phyloP scores from a whole-genome alignment of 1,140 invertebrate species.

The Neuroterus valhalla region DNA sequence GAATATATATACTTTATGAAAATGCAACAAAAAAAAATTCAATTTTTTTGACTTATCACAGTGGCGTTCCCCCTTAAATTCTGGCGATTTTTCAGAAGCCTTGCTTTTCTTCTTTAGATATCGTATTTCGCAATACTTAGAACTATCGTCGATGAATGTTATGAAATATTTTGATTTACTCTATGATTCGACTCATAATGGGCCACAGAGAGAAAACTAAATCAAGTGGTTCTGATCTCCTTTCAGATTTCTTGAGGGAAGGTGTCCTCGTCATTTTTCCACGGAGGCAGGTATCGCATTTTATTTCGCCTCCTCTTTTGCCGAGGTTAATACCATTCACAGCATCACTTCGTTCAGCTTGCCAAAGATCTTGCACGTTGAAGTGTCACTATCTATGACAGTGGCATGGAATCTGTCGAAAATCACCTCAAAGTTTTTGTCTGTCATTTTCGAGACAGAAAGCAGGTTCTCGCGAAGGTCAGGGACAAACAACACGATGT shows the following conservation, averaged over 20 bases:
- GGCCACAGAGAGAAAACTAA: not conserved
- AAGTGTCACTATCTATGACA: constrained; percentile 8
- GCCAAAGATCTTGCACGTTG: not conserved
- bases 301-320: not conserved
- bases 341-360: not conserved
- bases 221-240: no score
- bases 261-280: not conserved
- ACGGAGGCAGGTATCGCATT: not conserved
- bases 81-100: not conserved
- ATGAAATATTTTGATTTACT: not conserved
- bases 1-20: no score
- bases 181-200: not conserved
- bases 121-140: not conserved
- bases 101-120: not conserved
- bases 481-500: constrained; percentile 44
- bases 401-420: constrained; percentile 1
- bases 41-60: no score
- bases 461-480: constrained; percentile 46
- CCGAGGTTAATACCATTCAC: not conserved
- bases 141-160: not conserved
- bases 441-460: constrained; percentile 44
- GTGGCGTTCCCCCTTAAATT: no score
- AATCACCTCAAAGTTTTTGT: constrained; percentile 29
- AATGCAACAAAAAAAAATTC: no score
- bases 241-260: not conserved